These are phyloP conservation scores for Parnassius mnemosyne DNA, from an alignment of 2,888 invertebrate genomes.

Conservation along the genomic window DNA sequence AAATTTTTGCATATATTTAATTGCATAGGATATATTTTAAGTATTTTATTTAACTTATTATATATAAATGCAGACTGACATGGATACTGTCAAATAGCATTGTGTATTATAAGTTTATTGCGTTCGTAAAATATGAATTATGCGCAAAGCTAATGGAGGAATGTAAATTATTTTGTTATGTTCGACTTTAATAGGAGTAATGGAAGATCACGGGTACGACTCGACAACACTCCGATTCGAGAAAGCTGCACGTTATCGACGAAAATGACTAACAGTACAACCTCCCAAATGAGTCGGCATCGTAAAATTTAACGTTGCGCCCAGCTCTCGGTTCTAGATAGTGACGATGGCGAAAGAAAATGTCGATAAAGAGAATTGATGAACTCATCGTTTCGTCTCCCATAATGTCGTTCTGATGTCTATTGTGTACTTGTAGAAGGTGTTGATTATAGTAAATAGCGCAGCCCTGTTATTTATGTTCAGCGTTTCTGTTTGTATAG, in stretches of 20 bases:
- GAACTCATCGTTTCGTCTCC: slow-evolving; percentile 48
- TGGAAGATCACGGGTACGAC: no score
- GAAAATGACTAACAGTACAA: slow-evolving; percentile 60
- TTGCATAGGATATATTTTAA: no score
- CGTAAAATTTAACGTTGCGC: slow-evolving; percentile 73
- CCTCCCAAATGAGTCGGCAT: slow-evolving; percentile 66
- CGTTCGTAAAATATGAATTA: no score
- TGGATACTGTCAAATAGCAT: no score
- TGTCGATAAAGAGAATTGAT: slow-evolving; percentile 75
- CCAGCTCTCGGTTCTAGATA: slow-evolving; percentile 62
- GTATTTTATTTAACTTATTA: no score
- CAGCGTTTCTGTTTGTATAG: no score
- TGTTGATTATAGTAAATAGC: slow-evolving; percentile 5
- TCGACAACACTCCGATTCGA: slow-evolving; percentile 25
- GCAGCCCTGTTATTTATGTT: no score
- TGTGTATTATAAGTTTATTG: not conserved
- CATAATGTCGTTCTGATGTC: slow-evolving; percentile 42
- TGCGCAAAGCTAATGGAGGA: no score
- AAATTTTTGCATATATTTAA: no score
- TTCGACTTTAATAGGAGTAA: not conserved
- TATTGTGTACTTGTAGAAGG: slow-evolving; percentile 26
- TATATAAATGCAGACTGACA: no score
- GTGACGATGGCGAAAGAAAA: slow-evolving; percentile 68
- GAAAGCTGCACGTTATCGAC: slow-evolving; percentile 36
- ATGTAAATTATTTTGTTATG: no score